Evolutionary conservation across 1,140 invertebrate species (phyloP).

Genomic region (Euwallacea fornicatus): DNA sequence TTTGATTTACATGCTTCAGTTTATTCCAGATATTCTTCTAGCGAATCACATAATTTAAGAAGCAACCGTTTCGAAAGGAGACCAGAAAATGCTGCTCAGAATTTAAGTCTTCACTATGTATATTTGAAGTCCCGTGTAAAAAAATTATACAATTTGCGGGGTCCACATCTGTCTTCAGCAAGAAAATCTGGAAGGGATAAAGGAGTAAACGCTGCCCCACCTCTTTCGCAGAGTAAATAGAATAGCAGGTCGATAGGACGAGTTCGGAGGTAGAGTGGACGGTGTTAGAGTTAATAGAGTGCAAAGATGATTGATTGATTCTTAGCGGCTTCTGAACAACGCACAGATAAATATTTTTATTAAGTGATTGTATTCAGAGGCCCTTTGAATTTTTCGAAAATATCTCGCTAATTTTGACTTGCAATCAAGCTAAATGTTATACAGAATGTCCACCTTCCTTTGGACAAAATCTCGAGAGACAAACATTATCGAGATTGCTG

Average conservation of each 20-base stretch:
- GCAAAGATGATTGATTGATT: neutral
- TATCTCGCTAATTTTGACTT: no score
- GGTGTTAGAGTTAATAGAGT: neutral
- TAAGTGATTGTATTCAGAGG: no score
- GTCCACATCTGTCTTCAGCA: slow-evolving; percentile 14
- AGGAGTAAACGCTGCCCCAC: slow-evolving; percentile 29
- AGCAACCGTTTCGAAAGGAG: neutral
- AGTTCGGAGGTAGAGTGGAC: slow-evolving; percentile 3
- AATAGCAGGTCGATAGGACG: slow-evolving; percentile 26
- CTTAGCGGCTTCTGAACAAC: neutral
- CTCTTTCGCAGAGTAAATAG: slow-evolving; percentile 30
- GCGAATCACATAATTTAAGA: no score
- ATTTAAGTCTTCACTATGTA: neutral
- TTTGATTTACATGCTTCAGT: no score
- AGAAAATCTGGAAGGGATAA: slow-evolving; percentile 27
- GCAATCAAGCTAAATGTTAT: no score
- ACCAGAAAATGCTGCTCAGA: neutral
- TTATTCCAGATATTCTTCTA: no score
- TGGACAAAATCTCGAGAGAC: no score
- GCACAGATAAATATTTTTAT: no score
- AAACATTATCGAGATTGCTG: no score
- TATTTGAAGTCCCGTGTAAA: neutral
- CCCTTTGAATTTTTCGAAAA: no score
- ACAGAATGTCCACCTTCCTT: no score
- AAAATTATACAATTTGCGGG: neutral